Evolutionary conservation across 2,113 vertebrate species (phyloP).

Genomic region (Trematocara zebra): DNA sequence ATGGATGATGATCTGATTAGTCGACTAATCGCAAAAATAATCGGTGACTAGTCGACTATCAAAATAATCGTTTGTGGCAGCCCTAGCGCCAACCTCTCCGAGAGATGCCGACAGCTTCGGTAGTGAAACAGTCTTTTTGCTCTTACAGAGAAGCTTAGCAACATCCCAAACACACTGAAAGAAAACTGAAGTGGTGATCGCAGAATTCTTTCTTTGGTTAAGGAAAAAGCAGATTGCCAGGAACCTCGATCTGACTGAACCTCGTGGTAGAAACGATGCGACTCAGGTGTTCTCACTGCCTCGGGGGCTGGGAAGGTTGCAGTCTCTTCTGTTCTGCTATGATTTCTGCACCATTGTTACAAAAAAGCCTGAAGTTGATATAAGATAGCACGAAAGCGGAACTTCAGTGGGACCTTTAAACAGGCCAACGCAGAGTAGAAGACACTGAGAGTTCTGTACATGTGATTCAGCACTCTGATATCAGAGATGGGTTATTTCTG

Average conservation of each 20-base stretch:
- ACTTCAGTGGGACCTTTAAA: background rate
- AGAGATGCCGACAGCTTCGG: background rate
- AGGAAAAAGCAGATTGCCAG: background rate
- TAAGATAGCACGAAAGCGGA: background rate
- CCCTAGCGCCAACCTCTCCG: background rate
- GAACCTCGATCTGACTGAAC: background rate
- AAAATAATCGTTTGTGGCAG: no score
- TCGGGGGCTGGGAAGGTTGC: background rate
- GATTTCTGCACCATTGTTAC: accelerated
- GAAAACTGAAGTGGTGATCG: background rate
- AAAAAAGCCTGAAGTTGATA: background rate
- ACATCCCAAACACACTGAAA: background rate
- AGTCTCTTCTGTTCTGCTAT: background rate
- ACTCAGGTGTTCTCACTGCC: background rate
- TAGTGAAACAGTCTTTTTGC: background rate
- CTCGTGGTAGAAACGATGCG: accelerated
- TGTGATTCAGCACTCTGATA: background rate
- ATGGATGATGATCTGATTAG: no score
- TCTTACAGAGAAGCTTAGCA: background rate
- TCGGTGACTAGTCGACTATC: no score
- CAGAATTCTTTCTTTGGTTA: background rate
- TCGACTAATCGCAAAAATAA: no score
- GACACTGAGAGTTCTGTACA: background rate
- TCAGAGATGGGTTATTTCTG: background rate
- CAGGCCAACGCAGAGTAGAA: background rate